Conservation (phyloP, 92 coral and sea anemone species). For the Phenganax stokvisi region DNA sequence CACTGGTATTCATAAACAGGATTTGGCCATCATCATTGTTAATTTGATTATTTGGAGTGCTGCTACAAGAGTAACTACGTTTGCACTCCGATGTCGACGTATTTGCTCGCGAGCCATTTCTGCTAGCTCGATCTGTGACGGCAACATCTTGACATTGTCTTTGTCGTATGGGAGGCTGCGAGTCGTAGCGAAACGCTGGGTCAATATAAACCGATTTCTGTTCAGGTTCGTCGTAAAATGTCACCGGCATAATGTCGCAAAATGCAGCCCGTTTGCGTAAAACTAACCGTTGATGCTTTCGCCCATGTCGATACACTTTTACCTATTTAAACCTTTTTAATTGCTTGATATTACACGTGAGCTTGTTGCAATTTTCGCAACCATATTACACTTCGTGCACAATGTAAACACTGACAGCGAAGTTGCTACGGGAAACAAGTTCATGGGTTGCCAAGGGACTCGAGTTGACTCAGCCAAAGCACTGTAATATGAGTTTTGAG, state of each 20-base stretch:
- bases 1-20: not conserved
- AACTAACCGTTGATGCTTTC: not conserved
- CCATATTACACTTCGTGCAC: not conserved
- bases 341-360: no score
- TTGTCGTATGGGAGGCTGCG: not conserved
- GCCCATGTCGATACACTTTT: no score
- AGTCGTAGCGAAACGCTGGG: constrained; percentile 9
- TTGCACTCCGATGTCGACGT: not conserved
- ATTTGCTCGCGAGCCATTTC: not conserved
- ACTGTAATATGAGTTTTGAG: no score
- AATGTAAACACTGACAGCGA: constrained; percentile 4
- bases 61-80: not conserved
- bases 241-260: not conserved
- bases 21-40: not conserved
- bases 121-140: not conserved
- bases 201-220: not conserved
- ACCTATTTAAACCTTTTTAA: no score
- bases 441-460: constrained; percentile 5
- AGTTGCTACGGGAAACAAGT: constrained; percentile 2
- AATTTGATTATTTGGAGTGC: not conserved
- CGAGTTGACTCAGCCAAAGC: no score
- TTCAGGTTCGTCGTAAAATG: not conserved
- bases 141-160: not conserved
- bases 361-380: not conserved
- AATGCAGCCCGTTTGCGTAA: not conserved